Percentiles rank a stretch among this genome's conserved stretches.
These are phyloP conservation scores for Opisthograptis luteolata DNA, from an alignment of 2,888 invertebrate genomes.

Conservation along the genomic window DNA sequence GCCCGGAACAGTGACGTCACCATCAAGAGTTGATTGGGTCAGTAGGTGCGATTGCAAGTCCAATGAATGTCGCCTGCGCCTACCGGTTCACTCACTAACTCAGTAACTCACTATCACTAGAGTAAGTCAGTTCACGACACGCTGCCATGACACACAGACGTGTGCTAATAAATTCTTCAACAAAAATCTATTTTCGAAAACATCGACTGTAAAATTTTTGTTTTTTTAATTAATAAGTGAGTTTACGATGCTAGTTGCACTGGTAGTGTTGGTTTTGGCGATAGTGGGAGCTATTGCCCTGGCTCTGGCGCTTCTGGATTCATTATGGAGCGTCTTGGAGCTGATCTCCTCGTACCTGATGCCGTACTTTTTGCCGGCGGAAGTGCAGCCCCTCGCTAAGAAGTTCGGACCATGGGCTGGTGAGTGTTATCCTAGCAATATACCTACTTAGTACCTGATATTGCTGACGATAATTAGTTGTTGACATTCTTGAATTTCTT, in stretches of 20 bases:
- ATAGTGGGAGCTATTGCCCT: conserved; percentile 81
- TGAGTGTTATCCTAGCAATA: conserved; percentile 55
- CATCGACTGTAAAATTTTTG: neutral
- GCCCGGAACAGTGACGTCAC: conserved; percentile 10
- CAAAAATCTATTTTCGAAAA: conserved; percentile 5
- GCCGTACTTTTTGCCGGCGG: conserved; percentile 87
- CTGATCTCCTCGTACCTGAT: conserved; percentile 85
- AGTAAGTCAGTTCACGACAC: conserved; percentile 25
- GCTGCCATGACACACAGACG: conserved; percentile 24
- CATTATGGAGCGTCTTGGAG: conserved; percentile 85
- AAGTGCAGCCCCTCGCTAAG: conserved; percentile 84
- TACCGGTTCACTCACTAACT: no score
- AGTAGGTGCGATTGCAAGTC: conserved; percentile 18
- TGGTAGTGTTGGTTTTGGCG: conserved; percentile 60
- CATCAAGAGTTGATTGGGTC: conserved; percentile 15
- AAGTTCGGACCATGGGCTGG: conserved; percentile 95
- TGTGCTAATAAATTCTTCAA: conserved; percentile 2
- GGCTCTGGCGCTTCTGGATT: conserved; percentile 80
- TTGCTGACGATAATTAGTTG: no score
- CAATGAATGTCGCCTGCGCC: conserved; percentile 20
- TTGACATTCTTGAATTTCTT: no score
- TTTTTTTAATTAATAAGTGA: neutral
- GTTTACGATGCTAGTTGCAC: conserved; percentile 28
- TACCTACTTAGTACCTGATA: neutral
- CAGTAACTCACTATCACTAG: no score